Evolutionary conservation across 2,888 invertebrate genomes (phyloP), one percentile per base, ranked within the genome.

Genomic region (Drosophila greeni): DNA sequence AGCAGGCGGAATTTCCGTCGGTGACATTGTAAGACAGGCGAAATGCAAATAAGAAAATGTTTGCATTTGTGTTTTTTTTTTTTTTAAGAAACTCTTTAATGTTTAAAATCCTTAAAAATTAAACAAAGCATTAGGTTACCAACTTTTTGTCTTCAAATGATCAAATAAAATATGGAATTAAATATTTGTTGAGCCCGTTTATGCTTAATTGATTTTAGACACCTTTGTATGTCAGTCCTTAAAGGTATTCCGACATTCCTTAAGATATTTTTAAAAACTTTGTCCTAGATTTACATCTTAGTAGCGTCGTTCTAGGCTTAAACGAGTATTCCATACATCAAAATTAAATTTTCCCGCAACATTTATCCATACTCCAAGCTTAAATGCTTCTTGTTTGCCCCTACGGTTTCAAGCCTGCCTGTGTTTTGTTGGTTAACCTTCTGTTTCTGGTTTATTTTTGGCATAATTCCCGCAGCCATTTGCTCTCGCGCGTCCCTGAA

Each of bases 391-490:
- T n/a, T 26, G 6, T 26, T 52, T 24, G 18, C 24, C 7, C 20
- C 11, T 4, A 18, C 34, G 12, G n/a, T 14, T 31, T 24, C 5
- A 48, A 48, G 29, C 16, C 18, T 14, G 31, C 18, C 55, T 57
- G 39, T 55, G 55, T 59, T 39, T 58, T 45, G 43, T 36, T 60
- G 48, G 60, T 29, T 61, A 61, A 61, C 61, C 61, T 34, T 61
- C 39, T 16, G 26, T 42, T 43, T 40, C 16, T 40, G 39, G 31
- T 42, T 52, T 48, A 64, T 68, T 68, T 77, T 76, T 79, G 79
- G 83, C 76, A 82, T 72, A 72, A 73, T 80, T 77, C 74, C 66
- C 75, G 72, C 64, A 74, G 68, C 66, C 72, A 70, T 77, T 81
- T 83, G 52, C 65, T 48, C 40, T 53, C 36, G 18, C 52, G 52